Conservation (phyloP, 2,888 invertebrate genomes). For the Gymnocheta viridis region DNA sequence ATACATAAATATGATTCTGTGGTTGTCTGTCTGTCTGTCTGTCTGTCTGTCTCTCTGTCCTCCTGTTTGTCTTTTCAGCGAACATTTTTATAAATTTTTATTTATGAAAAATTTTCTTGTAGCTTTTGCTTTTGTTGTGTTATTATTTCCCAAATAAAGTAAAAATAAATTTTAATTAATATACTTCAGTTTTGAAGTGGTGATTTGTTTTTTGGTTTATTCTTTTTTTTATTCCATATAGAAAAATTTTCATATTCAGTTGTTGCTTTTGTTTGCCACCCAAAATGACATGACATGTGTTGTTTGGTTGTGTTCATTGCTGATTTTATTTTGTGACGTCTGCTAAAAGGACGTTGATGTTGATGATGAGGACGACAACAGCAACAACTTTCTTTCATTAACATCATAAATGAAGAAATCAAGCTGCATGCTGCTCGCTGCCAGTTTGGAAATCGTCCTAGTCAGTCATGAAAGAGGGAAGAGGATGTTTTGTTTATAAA, state of each 20-base stretch:
- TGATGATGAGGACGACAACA: conserved; percentile 6
- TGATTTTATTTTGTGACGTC: conserved; percentile 49
- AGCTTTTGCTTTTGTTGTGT: background rate
- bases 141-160: conserved; percentile 49
- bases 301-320: conserved; percentile 37
- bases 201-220: conserved; percentile 26
- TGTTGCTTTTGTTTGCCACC: conserved; percentile 53
- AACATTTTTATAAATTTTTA: conserved; percentile 22
- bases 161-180: conserved; percentile 70
- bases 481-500: conserved; percentile 50
- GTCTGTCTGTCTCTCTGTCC: background rate
- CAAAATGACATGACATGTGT: conserved; percentile 63
- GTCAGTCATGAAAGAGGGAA: conserved; percentile 36
- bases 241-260: conserved; percentile 42
- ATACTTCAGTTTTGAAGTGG: conserved; percentile 67
- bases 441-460: background rate
- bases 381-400: background rate
- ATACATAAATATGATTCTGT: background rate
- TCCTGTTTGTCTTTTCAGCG: background rate
- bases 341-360: conserved; percentile 38
- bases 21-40: background rate
- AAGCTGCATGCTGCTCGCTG: background rate
- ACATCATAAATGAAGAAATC: conserved; percentile 13
- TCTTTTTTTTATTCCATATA: conserved; percentile 7
- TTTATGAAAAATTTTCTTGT: conserved; percentile 26